These are phyloP conservation scores for Ciconia stormi DNA, from an alignment of 2,113 vertebrate species.

Conservation along the genomic window DNA sequence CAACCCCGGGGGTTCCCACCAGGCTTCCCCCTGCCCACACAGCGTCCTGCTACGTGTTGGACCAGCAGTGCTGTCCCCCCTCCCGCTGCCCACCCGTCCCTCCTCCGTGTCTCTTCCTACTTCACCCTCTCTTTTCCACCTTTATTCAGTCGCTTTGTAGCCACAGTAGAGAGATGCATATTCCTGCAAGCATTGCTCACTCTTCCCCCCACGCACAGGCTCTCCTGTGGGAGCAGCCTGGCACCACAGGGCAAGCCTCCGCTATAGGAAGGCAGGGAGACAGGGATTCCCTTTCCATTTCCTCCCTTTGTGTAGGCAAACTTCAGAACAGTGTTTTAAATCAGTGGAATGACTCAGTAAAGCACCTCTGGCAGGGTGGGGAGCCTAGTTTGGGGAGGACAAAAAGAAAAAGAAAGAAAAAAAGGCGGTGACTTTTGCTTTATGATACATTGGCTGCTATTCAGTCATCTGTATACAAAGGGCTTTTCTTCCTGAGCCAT, in stretches of 20 bases:
- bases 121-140: neutral
- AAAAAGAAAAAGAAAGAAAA: neutral
- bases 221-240: neutral
- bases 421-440: neutral
- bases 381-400: neutral
- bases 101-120: neutral
- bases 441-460: neutral
- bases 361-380: neutral
- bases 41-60: fast-evolving
- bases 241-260: neutral
- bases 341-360: neutral
- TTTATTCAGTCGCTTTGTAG: neutral
- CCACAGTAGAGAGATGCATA: fast-evolving
- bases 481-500: conserved; percentile 24
- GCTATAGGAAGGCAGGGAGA: neutral
- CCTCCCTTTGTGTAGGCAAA: neutral
- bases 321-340: neutral
- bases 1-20: neutral
- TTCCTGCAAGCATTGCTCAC: neutral
- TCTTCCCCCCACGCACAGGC: neutral
- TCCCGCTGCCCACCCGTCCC: neutral
- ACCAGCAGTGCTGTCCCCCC: neutral
- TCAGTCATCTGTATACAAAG: neutral
- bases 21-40: neutral
- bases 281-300: conserved; percentile 1